Evolutionary conservation across 2,888 invertebrate genomes (phyloP).

Genomic region (Nymphalis urticae): DNA sequence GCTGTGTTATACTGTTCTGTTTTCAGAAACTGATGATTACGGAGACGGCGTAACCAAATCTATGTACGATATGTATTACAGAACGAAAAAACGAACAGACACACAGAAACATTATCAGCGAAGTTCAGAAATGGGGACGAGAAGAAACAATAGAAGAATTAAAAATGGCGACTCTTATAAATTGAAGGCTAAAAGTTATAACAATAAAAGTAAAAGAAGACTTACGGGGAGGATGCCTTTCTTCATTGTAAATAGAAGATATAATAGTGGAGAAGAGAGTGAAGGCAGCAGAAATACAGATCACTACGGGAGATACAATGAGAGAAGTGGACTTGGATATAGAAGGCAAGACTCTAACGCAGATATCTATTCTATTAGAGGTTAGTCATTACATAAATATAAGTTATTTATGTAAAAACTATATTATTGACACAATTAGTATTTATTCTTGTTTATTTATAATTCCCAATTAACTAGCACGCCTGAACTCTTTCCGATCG

Average conservation of each 20-base stretch:
- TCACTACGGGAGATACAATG: background rate
- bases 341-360: background rate
- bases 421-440: no score
- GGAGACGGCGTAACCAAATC: conserved; percentile 71
- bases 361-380: background rate
- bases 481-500: no score
- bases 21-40: conserved; percentile 47
- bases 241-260: conserved; percentile 40
- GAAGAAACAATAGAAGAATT: conserved; percentile 37
- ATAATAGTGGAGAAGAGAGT: background rate
- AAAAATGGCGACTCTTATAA: conserved; percentile 21
- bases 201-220: conserved; percentile 20
- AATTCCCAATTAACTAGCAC: no score
- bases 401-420: background rate
- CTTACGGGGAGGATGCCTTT: conserved; percentile 42
- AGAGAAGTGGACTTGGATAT: background rate
- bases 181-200: conserved; percentile 25
- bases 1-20: background rate
- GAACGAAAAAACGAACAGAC: conserved; percentile 40
- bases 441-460: no score
- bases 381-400: background rate
- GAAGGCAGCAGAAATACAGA: conserved; percentile 1
- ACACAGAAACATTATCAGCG: conserved; percentile 38
- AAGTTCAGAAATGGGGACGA: conserved; percentile 35
- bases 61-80: conserved; percentile 74